phyloP scores from a whole-genome alignment of 2,888 invertebrate genomes.

The Cantharis rufa region DNA sequence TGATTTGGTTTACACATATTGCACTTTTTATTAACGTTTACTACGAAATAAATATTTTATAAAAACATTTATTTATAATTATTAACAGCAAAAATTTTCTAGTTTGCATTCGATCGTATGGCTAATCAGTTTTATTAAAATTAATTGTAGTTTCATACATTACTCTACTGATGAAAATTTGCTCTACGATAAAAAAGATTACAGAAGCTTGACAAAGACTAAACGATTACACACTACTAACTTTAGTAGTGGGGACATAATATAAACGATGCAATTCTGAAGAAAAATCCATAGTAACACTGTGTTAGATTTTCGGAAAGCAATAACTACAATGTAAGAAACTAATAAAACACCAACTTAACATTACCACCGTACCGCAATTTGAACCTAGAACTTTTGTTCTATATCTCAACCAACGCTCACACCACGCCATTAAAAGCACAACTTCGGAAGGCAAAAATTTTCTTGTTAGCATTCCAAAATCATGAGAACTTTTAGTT shows the following conservation, averaged over 20 bases:
- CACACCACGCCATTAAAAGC: too few relatives aligned
- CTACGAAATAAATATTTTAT: too few relatives aligned
- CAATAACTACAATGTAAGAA: not conserved
- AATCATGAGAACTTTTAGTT: too few relatives aligned
- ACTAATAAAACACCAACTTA: not conserved
- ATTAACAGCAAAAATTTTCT: not conserved
- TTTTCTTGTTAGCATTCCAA: too few relatives aligned
- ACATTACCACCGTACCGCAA: too few relatives aligned
- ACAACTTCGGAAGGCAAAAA: too few relatives aligned
- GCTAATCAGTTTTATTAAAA: not conserved
- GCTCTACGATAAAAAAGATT: not conserved
- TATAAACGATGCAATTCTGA: not conserved
- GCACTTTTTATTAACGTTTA: too few relatives aligned
- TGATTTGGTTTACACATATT: too few relatives aligned
- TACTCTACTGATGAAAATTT: not conserved
- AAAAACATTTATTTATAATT: not conserved
- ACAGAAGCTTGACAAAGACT: not conserved
- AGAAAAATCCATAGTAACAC: not conserved
- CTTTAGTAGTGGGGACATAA: not conserved
- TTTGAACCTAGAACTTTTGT: too few relatives aligned
- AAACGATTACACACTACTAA: not conserved
- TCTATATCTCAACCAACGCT: too few relatives aligned
- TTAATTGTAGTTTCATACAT: not conserved
- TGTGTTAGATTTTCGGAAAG: not conserved
- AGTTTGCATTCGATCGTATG: not conserved